A percentile compares a stretch with the other conserved stretches of the same genome.
phyloP scores from a whole-genome alignment of 2,113 vertebrate species.

The Fulica atra region DNA sequence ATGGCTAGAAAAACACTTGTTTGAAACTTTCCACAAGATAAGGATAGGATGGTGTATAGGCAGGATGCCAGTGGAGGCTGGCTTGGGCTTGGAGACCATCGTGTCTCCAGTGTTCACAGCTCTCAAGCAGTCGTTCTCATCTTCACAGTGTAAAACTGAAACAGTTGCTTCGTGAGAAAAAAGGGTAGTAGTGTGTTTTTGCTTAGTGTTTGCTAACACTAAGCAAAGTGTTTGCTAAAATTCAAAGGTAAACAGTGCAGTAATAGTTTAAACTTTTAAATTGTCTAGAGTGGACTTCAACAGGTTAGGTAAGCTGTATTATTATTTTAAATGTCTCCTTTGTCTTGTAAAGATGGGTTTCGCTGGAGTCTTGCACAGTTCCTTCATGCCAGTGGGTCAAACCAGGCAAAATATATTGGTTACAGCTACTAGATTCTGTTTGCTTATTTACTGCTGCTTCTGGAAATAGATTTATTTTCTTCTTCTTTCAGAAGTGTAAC shows the following conservation, averaged over 20 bases:
- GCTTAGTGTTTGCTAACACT: not conserved
- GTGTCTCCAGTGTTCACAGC: fast-evolving
- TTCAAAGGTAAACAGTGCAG: not conserved
- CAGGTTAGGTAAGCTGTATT: not conserved
- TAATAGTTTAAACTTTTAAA: not conserved
- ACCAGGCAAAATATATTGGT: not conserved
- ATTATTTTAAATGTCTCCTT: not conserved
- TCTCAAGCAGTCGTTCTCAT: not conserved
- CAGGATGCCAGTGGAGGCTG: not conserved
- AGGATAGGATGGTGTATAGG: not conserved
- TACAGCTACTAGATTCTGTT: not conserved
- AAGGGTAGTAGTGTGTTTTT: not conserved
- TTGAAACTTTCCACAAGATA: not conserved
- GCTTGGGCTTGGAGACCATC: not conserved
- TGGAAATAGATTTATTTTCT: not conserved
- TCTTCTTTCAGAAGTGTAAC: not conserved
- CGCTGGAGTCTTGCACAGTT: not conserved
- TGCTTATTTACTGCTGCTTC: not conserved
- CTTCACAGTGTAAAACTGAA: not conserved
- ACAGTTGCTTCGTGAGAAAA: not conserved
- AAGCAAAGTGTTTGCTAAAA: not conserved
- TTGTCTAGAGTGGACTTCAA: not conserved
- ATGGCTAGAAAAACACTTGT: not conserved
- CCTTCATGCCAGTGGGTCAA: not conserved
- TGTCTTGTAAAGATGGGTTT: not conserved